Evolutionary conservation across 2,113 vertebrate species (phyloP).

Genomic region (Gadus chalcogrammus): DNA sequence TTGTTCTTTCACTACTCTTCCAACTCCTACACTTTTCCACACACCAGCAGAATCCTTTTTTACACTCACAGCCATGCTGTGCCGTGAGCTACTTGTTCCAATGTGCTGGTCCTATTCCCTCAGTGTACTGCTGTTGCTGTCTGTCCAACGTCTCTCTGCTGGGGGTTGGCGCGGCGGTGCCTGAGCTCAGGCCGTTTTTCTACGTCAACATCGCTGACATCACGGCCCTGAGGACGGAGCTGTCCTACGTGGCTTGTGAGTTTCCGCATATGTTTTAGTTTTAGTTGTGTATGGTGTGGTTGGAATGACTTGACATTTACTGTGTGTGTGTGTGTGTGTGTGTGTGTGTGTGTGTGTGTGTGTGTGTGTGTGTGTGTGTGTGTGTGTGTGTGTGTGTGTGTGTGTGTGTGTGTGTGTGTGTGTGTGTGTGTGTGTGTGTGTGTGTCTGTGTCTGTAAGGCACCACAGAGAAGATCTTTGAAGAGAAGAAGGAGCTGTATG

Average conservation of each 20-base stretch:
- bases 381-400: slow-evolving; percentile 39
- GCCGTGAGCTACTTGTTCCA: not conserved
- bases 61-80: no score
- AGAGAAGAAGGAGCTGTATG: slow-evolving; percentile 92
- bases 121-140: slow-evolving; percentile 97
- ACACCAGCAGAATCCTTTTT: no score
- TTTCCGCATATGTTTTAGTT: slow-evolving; percentile 22
- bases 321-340: not conserved
- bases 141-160: slow-evolving; percentile 93
- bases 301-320: no score
- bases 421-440: slow-evolving; percentile 40
- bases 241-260: slow-evolving; percentile 97
- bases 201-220: slow-evolving; percentile 97
- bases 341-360: slow-evolving; percentile 65
- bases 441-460: slow-evolving; percentile 67
- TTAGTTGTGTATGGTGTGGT: not conserved
- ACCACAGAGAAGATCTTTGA: slow-evolving; percentile 99
- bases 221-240: slow-evolving; percentile 84
- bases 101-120: slow-evolving; percentile 3
- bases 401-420: slow-evolving; percentile 64
- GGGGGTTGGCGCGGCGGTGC: slow-evolving; percentile 84
- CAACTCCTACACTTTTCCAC: no score
- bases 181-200: slow-evolving; percentile 95
- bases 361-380: slow-evolving; percentile 13
- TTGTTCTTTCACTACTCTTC: no score